Percentiles rank a stretch among this genome's conserved stretches.
Evolutionary conservation across 2,797 vertebrate genomes (phyloP).

Genomic region (Enteromius argenteus): DNA sequence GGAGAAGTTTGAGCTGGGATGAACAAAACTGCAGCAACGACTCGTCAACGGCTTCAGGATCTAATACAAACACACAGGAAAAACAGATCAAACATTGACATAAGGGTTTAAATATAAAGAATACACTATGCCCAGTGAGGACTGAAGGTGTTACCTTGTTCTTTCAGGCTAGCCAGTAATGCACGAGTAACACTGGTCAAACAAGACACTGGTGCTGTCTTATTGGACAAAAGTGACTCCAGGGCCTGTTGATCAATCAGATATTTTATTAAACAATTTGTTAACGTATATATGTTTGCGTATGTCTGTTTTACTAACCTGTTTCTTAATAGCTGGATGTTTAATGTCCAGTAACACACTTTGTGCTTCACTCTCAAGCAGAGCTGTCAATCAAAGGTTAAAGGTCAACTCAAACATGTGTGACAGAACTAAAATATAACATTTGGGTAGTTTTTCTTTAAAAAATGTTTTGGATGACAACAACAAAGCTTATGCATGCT

Average conservation of each 20-base stretch:
- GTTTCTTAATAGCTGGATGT: slow-evolving; percentile 94
- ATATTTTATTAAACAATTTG: background rate
- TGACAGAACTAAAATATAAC: background rate
- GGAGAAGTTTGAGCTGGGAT: slow-evolving; percentile 87
- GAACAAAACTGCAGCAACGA: slow-evolving; percentile 87
- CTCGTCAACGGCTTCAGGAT: slow-evolving; percentile 87
- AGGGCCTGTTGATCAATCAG: slow-evolving; percentile 82
- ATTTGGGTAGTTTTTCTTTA: background rate
- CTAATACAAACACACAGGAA: slow-evolving; percentile 69
- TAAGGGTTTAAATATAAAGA: slow-evolving; percentile 15
- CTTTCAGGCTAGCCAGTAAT: slow-evolving; percentile 84
- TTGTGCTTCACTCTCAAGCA: slow-evolving; percentile 88
- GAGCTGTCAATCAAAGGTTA: slow-evolving; percentile 70
- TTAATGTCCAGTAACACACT: slow-evolving; percentile 92
- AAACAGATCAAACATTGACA: slow-evolving; percentile 30
- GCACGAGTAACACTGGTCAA: slow-evolving; percentile 84
- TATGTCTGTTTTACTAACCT: slow-evolving; percentile 74
- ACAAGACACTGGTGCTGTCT: slow-evolving; percentile 84
- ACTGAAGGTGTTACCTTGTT: slow-evolving; percentile 80
- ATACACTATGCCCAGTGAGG: background rate
- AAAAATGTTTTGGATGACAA: background rate
- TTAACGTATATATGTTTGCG: background rate
- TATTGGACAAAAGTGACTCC: slow-evolving; percentile 89
- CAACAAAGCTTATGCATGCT: background rate
- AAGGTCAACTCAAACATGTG: background rate